Conservation (phyloP, 1,140 invertebrate genomes). For the Phthorimaea operculella region DNA sequence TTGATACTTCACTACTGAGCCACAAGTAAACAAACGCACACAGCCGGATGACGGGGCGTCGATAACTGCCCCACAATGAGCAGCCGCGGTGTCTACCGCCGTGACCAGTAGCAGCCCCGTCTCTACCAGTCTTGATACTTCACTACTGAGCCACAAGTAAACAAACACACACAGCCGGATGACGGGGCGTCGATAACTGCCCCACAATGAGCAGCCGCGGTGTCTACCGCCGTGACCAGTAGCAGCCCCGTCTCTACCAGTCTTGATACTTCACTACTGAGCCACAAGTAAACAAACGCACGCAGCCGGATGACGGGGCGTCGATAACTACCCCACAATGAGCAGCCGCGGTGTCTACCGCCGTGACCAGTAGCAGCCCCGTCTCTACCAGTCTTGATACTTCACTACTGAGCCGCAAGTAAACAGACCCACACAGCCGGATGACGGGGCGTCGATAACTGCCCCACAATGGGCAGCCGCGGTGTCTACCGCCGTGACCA, state of each 20-base stretch:
- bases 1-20: no score
- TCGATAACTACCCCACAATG: slow-evolving; percentile 60
- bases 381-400: no score
- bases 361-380: no score
- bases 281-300: slow-evolving; percentile 16
- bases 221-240: slow-evolving; percentile 38
- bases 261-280: no score
- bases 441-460: slow-evolving; percentile 51
- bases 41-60: slow-evolving; percentile 38
- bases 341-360: slow-evolving; percentile 52
- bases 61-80: slow-evolving; percentile 60
- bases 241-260: no score
- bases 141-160: neutral
- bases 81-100: slow-evolving; percentile 51
- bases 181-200: slow-evolving; percentile 53
- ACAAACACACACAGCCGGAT: slow-evolving; percentile 32
- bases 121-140: no score
- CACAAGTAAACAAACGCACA: slow-evolving; percentile 22
- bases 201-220: slow-evolving; percentile 59
- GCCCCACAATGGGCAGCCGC: slow-evolving; percentile 59
- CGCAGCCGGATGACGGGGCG: slow-evolving; percentile 37
- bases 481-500: slow-evolving; percentile 43
- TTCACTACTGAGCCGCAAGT: neutral
- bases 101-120: slow-evolving; percentile 22
- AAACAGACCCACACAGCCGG: slow-evolving; percentile 31